Percentiles rank a stretch among this genome's conserved stretches.
phyloP scores from a whole-genome alignment of 2,113 vertebrate genomes.

The Porphyrio hochstetteri region DNA sequence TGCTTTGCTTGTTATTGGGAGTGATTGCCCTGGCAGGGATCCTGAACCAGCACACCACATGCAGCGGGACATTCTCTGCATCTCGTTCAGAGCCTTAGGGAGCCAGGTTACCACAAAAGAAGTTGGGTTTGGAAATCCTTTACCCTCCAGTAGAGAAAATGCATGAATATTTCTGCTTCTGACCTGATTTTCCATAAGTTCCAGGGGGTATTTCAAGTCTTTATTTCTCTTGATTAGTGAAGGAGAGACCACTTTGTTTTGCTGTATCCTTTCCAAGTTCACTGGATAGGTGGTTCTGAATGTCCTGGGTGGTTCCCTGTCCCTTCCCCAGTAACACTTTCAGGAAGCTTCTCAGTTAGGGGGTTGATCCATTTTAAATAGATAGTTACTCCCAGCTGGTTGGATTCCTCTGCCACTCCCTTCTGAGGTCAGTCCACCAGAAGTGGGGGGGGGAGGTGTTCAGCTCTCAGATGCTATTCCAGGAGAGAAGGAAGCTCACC shows the following conservation, averaged over 20 bases:
- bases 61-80: constrained; percentile 52
- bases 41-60: constrained; percentile 54
- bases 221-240: constrained; percentile 31
- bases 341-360: neutral
- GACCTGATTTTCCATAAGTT: constrained; percentile 47
- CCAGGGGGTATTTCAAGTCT: constrained; percentile 29
- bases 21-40: constrained; percentile 36
- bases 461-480: constrained; percentile 8
- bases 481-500: neutral
- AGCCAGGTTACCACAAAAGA: constrained; percentile 60
- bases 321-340: neutral
- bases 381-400: neutral
- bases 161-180: constrained; percentile 48
- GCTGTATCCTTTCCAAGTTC: constrained; percentile 26
- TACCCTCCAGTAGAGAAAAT: neutral
- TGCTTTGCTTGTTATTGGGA: constrained; percentile 47
- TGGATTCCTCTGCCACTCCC: constrained; percentile 27
- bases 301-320: constrained; percentile 23
- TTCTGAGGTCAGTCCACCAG: constrained; percentile 41
- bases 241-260: neutral
- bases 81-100: constrained; percentile 38
- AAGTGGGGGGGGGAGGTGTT: neutral
- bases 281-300: neutral
- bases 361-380: constrained; percentile 23
- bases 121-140: constrained; percentile 44